These are phyloP conservation scores for Plusia festucae DNA, from an alignment of 2,888 invertebrate genomes.

Conservation along the genomic window DNA sequence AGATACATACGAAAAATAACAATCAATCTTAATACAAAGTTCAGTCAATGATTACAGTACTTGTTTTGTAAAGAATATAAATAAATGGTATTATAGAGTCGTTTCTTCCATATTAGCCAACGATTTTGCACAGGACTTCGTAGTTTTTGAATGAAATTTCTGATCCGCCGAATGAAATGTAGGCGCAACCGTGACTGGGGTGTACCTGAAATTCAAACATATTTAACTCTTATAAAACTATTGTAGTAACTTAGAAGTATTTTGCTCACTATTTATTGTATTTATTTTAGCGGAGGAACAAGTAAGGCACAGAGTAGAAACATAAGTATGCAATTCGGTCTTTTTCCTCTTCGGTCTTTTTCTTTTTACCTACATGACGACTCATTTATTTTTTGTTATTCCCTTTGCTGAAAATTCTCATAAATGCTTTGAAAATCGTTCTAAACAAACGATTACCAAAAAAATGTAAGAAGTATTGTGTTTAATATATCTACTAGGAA, in stretches of 20 bases:
- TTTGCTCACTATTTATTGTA: no score
- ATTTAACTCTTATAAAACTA: background rate
- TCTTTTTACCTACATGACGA: no score
- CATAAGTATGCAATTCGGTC: background rate
- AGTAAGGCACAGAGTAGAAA: no score
- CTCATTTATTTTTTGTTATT: no score
- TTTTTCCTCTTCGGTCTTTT: background rate
- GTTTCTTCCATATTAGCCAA: constrained; percentile 37
- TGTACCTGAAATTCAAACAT: constrained; percentile 73
- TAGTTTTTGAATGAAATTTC: constrained; percentile 77
- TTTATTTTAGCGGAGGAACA: no score
- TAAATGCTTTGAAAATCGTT: no score
- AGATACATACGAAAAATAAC: background rate
- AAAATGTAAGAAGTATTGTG: no score
- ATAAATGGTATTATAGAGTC: background rate
- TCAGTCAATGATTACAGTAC: background rate
- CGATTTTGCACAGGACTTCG: constrained; percentile 79
- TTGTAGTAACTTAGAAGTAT: background rate
- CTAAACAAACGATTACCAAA: no score
- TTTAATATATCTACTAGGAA: no score
- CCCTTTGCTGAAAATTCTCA: no score
- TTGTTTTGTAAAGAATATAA: background rate
- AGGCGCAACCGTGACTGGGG: constrained; percentile 80
- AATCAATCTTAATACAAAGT: background rate
- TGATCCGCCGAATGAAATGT: constrained; percentile 79